Evolutionary conservation across 2,888 invertebrate genomes (phyloP).

Genomic region (Labia minor): DNA sequence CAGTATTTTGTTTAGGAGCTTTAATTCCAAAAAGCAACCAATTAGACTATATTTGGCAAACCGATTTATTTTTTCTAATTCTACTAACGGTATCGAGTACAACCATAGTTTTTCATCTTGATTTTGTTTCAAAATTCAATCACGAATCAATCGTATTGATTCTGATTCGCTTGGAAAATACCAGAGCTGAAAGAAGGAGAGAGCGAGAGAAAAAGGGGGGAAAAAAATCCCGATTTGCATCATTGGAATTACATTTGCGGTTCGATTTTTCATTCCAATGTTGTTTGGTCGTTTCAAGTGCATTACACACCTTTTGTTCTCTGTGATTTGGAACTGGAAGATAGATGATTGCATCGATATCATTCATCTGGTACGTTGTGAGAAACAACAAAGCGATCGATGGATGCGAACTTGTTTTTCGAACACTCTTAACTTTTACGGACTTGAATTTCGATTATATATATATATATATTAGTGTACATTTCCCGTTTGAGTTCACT

Average conservation of each 20-base stretch:
- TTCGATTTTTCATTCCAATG: neutral
- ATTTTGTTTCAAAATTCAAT: neutral
- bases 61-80: neutral
- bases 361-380: neutral
- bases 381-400: neutral
- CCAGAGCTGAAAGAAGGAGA: neutral
- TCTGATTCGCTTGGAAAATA: neutral
- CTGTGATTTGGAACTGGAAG: neutral
- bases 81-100: neutral
- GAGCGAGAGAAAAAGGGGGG: too few relatives aligned
- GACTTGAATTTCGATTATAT: conserved; percentile 13
- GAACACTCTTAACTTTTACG: neutral
- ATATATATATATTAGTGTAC: neutral
- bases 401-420: neutral
- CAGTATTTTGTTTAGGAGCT: neutral
- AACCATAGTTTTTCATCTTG: neutral
- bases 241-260: neutral
- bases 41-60: neutral
- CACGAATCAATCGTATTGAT: neutral
- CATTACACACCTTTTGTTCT: neutral
- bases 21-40: neutral
- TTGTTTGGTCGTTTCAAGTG: neutral
- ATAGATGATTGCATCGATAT: neutral
- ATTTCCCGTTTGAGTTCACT: conserved; percentile 1
- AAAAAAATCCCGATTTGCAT: neutral